phyloP scores from a whole-genome alignment of 2,797 vertebrate genomes.

The Poeciliopsis turneri region DNA sequence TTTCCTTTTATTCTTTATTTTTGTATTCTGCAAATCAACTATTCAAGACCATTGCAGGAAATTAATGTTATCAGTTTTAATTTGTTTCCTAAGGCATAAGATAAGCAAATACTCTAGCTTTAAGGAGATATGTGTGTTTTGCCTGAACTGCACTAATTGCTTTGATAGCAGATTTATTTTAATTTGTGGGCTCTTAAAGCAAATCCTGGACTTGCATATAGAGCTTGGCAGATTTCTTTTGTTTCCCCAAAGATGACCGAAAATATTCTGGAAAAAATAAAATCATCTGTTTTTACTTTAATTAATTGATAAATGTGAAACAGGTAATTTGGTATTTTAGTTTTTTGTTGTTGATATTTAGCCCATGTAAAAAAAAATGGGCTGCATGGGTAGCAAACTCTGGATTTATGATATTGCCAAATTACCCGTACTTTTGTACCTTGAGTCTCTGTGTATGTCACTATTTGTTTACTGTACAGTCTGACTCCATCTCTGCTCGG shows the following conservation, averaged over 20 bases:
- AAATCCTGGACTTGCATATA: neutral
- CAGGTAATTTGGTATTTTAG: neutral
- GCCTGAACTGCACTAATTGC: neutral
- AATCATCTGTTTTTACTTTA: neutral
- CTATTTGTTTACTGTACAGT: constrained; percentile 22
- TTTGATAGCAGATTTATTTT: neutral
- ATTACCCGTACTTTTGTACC: neutral
- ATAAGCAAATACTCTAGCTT: neutral
- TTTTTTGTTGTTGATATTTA: neutral
- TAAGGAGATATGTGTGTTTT: neutral
- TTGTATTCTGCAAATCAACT: constrained; percentile 20
- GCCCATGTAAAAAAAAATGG: no score
- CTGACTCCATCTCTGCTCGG: constrained; percentile 27
- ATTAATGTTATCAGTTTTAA: constrained; percentile 12
- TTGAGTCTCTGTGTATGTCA: neutral
- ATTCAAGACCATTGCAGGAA: neutral
- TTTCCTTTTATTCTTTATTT: constrained; percentile 16
- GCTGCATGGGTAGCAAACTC: no score
- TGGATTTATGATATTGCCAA: neutral
- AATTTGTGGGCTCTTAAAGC: neutral
- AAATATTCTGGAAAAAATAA: neutral
- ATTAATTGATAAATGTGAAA: neutral
- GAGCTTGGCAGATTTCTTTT: neutral
- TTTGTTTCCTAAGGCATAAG: constrained; percentile 8
- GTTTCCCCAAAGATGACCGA: neutral